A percentile compares a stretch with the other conserved stretches of the same genome.
These are phyloP conservation scores for Nymphalis urticae DNA, from an alignment of 2,888 invertebrate genomes.

Conservation along the genomic window DNA sequence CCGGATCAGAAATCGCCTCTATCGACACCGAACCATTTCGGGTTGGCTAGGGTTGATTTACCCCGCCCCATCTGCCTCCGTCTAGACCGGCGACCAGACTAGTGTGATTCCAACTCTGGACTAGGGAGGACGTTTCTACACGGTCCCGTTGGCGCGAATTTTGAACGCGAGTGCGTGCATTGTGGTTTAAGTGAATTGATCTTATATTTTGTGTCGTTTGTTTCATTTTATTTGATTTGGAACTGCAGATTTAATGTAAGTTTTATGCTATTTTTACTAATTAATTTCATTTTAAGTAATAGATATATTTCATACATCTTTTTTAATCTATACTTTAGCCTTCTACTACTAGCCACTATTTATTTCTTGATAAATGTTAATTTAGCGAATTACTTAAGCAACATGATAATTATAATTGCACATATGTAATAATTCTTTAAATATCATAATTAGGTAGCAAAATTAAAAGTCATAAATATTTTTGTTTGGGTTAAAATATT, in stretches of 20 bases:
- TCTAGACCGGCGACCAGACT: slow-evolving; percentile 66
- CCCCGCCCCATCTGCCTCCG: slow-evolving; percentile 53
- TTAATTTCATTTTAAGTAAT: neutral
- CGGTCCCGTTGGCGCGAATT: slow-evolving; percentile 60
- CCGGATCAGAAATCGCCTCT: slow-evolving; percentile 51
- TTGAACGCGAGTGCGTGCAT: slow-evolving; percentile 48
- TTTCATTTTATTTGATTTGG: slow-evolving; percentile 5
- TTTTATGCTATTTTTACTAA: neutral
- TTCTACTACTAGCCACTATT: too few species aligned
- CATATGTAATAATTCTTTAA: too few species aligned
- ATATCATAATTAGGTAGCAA: too few species aligned
- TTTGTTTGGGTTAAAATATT: too few species aligned
- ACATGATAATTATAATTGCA: too few species aligned
- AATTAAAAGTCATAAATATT: too few species aligned
- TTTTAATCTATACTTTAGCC: too few species aligned
- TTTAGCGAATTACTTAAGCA: too few species aligned
- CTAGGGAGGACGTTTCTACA: slow-evolving; percentile 51
- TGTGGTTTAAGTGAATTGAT: slow-evolving; percentile 26
- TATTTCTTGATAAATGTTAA: too few species aligned
- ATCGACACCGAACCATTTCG: slow-evolving; percentile 60
- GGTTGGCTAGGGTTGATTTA: slow-evolving; percentile 65
- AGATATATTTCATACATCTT: too few species aligned
- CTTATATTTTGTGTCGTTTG: slow-evolving; percentile 15
- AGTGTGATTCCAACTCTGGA: slow-evolving; percentile 59
- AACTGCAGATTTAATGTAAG: neutral